Evolutionary conservation across 2,888 invertebrate species (phyloP).

Genomic region (Chrysolina oricalcia): DNA sequence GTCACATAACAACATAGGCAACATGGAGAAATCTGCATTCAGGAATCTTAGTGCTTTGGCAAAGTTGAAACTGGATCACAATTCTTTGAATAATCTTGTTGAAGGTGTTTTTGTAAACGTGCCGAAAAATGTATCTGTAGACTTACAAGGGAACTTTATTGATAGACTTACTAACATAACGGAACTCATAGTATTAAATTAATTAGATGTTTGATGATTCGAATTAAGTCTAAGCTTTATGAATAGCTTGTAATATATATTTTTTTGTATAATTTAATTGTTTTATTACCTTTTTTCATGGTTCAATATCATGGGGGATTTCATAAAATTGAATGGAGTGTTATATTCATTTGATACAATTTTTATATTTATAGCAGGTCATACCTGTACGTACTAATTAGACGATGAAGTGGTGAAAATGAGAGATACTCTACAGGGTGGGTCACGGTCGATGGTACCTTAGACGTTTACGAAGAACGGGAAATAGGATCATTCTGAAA

Average conservation of each 20-base stretch:
- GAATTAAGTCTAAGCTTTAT: background rate
- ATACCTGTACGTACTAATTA: too few relatives aligned
- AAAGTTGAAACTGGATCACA: constrained; percentile 11
- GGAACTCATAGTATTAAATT: background rate
- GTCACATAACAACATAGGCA: constrained; percentile 8
- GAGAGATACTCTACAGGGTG: too few relatives aligned
- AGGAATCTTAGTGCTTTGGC: background rate
- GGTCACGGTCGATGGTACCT: too few relatives aligned
- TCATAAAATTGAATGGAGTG: too few relatives aligned
- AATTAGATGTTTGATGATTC: background rate
- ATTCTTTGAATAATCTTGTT: background rate
- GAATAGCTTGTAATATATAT: background rate
- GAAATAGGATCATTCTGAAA: too few relatives aligned
- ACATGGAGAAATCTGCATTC: constrained; percentile 18
- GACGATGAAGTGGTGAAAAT: too few relatives aligned
- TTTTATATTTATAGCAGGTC: too few relatives aligned
- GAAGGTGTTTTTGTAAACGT: background rate
- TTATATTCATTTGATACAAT: too few relatives aligned
- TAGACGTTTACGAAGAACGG: too few relatives aligned
- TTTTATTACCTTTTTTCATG: background rate
- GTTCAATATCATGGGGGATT: too few relatives aligned
- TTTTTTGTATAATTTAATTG: background rate
- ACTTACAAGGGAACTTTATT: background rate
- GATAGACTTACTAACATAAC: background rate
- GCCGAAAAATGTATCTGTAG: background rate